A percentile compares a stretch with the other conserved stretches of the same genome.
phyloP scores from a whole-genome alignment of 2,797 vertebrate species.

The Margarornis squamiger region DNA sequence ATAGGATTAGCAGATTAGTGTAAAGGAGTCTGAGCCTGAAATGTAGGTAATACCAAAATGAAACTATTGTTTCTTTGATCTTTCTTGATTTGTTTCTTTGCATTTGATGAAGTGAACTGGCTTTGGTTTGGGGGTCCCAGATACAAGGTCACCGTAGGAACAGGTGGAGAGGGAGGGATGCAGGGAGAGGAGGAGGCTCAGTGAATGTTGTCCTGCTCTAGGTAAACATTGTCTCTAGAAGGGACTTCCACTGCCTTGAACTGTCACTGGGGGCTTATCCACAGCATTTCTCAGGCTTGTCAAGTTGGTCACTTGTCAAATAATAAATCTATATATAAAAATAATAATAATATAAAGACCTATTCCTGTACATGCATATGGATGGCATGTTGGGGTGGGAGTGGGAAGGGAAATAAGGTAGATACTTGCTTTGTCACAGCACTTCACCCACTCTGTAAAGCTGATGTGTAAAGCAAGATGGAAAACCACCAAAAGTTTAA shows the following conservation, averaged over 20 bases:
- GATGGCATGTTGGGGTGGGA: not conserved
- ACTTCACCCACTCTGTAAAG: not conserved
- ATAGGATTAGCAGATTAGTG: conserved; percentile 21
- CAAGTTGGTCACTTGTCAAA: not conserved
- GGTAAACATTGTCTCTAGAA: not conserved
- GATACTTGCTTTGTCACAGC: not conserved
- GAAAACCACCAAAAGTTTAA: not conserved
- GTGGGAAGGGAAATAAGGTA: not conserved
- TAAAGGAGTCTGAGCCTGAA: not conserved
- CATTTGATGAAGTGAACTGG: not conserved
- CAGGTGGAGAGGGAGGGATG: not conserved
- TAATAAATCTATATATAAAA: not conserved
- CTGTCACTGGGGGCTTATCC: not conserved
- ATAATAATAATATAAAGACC: not conserved
- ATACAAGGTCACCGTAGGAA: rapidly evolving
- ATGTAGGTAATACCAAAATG: not conserved
- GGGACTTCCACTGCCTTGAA: not conserved
- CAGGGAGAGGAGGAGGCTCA: not conserved
- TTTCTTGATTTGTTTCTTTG: not conserved
- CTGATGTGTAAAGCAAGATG: not conserved
- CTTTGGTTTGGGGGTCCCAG: not conserved
- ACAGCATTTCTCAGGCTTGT: not conserved
- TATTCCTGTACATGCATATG: not conserved
- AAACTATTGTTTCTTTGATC: not conserved
- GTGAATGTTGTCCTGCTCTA: not conserved